phyloP scores from a whole-genome alignment of 2,797 vertebrate species.

The Poeciliopsis presidionis region DNA sequence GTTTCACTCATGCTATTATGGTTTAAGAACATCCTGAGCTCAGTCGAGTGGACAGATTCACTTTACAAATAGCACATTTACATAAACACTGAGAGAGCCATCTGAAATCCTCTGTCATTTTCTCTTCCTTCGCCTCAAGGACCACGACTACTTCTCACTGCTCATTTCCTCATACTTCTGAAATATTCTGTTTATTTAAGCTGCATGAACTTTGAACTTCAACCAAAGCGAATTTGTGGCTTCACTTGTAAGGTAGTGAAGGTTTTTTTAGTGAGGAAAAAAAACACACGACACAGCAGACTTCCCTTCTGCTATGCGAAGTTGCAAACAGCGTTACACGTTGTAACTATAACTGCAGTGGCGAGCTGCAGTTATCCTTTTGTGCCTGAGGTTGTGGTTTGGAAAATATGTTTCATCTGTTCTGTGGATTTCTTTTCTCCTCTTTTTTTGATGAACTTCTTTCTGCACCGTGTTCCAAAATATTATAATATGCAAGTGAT shows the following conservation, averaged over 20 bases:
- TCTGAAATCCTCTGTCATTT: neutral
- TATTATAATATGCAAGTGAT: too few species aligned
- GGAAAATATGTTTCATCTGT: neutral
- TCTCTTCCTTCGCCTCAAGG: neutral
- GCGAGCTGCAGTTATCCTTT: neutral
- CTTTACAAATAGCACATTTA: slow-evolving; percentile 5
- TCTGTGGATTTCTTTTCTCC: neutral
- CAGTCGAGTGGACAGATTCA: slow-evolving; percentile 11
- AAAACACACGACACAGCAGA: neutral
- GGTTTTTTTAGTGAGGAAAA: neutral
- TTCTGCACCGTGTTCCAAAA: neutral
- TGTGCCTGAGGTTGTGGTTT: neutral
- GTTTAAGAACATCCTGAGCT: slow-evolving; percentile 23
- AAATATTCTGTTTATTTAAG: neutral
- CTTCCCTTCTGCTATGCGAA: neutral
- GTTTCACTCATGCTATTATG: slow-evolving; percentile 31
- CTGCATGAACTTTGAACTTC: neutral
- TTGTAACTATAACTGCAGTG: neutral
- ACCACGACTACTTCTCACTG: too few species aligned
- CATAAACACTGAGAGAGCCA: neutral
- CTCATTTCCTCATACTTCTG: neutral
- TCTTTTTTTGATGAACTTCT: neutral
- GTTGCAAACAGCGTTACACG: neutral
- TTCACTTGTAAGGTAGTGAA: too few species aligned
- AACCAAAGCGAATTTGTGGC: neutral